Evolutionary conservation across 2,888 invertebrate species (phyloP).

Genomic region (Chrysopilus asiliformis): DNA sequence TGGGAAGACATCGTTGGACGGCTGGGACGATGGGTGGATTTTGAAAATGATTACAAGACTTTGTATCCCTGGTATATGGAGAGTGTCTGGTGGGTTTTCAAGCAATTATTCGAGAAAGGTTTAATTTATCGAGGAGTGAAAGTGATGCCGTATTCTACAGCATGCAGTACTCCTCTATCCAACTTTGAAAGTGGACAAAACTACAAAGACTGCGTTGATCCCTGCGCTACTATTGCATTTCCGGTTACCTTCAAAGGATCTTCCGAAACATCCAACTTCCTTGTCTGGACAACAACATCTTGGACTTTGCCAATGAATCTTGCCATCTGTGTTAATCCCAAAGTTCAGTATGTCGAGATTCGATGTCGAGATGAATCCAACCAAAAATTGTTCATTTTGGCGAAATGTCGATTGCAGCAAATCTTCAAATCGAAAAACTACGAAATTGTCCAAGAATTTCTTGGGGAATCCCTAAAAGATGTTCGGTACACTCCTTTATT

Average conservation of each 20-base stretch:
- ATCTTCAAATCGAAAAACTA: conserved; percentile 75
- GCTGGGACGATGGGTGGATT: conserved; percentile 97
- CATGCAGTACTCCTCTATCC: conserved; percentile 92
- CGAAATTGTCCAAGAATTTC: conserved; percentile 62
- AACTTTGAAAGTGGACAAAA: conserved; percentile 99
- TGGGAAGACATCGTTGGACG: conserved; percentile 82
- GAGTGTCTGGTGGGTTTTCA: conserved; percentile 98
- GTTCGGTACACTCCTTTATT: conserved; percentile 79
- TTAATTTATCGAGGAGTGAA: conserved; percentile 95
- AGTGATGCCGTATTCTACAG: conserved; percentile 99
- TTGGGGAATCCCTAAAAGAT: conserved; percentile 66
- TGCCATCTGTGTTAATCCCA: conserved; percentile 85
- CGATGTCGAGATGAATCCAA: conserved; percentile 53
- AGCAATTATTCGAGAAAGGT: conserved; percentile 86
- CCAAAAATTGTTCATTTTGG: conserved; percentile 61
- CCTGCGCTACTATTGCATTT: conserved; percentile 80
- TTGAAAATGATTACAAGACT: conserved; percentile 97
- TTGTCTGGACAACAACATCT: conserved; percentile 95
- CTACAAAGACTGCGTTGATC: conserved; percentile 95
- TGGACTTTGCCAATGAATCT: conserved; percentile 98
- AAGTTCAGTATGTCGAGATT: conserved; percentile 70
- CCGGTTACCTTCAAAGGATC: conserved; percentile 49
- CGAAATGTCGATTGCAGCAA: conserved; percentile 66
- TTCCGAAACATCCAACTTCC: conserved; percentile 20
- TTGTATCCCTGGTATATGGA: conserved; percentile 99